Conservation (phyloP, 2,797 vertebrate species). For the Myotis vivesi region DNA sequence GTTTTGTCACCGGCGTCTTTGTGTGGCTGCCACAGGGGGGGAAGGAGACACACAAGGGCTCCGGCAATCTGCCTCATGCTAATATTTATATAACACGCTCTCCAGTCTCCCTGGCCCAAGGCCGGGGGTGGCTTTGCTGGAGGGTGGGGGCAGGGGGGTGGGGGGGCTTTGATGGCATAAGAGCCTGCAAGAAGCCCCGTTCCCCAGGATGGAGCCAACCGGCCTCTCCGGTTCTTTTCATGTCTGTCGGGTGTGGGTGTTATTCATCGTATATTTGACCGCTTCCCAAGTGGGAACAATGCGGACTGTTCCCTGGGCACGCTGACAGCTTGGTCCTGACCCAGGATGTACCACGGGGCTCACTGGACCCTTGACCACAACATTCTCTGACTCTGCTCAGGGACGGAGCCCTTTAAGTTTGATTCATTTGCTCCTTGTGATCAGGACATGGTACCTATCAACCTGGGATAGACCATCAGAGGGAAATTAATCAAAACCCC, state of each 20-base stretch:
- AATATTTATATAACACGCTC: conserved; percentile 25
- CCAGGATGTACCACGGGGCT: accelerated
- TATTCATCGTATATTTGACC: accelerated
- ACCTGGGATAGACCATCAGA: neutral
- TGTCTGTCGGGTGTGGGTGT: neutral
- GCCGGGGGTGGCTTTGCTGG: accelerated
- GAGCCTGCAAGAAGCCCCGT: neutral
- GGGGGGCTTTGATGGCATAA: neutral
- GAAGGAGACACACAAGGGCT: neutral
- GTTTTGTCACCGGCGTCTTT: conserved; percentile 78
- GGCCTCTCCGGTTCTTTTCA: neutral
- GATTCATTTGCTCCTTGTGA: conserved; percentile 63
- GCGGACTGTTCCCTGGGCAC: neutral
- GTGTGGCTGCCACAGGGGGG: conserved; percentile 77
- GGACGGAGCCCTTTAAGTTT: accelerated
- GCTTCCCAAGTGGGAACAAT: accelerated
- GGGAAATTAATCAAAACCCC: conserved; percentile 72
- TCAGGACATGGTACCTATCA: neutral
- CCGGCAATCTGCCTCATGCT: neutral
- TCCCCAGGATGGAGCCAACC: accelerated
- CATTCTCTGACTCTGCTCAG: neutral
- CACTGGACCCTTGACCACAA: neutral
- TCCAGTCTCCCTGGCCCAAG: neutral
- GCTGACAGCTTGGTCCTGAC: neutral
- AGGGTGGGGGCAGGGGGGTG: neutral